These are phyloP conservation scores for Drosophila anomalata DNA, from an alignment of 2,888 invertebrate genomes.

Conservation along the genomic window DNA sequence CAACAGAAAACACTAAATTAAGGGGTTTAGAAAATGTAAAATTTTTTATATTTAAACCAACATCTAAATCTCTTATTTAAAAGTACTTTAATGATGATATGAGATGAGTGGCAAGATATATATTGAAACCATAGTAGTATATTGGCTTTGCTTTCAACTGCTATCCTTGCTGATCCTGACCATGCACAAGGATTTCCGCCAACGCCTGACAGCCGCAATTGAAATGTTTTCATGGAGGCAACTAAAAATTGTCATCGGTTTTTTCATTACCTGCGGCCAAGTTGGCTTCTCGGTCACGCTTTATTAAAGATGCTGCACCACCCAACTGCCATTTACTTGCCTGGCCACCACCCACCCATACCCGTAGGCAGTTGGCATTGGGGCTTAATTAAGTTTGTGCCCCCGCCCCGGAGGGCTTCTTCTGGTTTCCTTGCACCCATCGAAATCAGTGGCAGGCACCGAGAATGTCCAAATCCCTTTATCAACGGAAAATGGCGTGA, in stretches of 20 bases:
- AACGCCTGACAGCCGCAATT: conserved; percentile 73
- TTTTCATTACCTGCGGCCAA: conserved; percentile 79
- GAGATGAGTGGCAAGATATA: conserved; percentile 6
- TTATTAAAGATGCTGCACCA: conserved; percentile 68
- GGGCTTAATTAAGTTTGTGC: conserved; percentile 73
- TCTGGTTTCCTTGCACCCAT: conserved; percentile 29
- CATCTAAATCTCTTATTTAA: not conserved
- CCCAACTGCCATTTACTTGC: not conserved
- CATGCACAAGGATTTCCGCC: conserved; percentile 64
- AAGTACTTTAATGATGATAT: not conserved
- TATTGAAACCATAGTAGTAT: conserved; percentile 61
- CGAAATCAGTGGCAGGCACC: conserved; percentile 53
- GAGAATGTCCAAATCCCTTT: conserved; percentile 52
- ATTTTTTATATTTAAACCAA: too few relatives aligned
- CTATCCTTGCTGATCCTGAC: conserved; percentile 21
- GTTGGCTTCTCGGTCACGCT: conserved; percentile 61
- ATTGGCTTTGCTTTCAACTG: conserved; percentile 67
- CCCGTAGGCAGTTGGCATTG: conserved; percentile 67
- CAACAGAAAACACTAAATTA: not conserved
- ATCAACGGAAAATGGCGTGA: conserved; percentile 68
- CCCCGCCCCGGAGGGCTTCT: conserved; percentile 38
- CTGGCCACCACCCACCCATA: not conserved
- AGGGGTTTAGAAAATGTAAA: not conserved
- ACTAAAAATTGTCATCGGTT: conserved; percentile 79
- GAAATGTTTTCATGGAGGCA: conserved; percentile 79